phyloP scores from a whole-genome alignment of 2,797 vertebrate species.

The Tapera naevia region DNA sequence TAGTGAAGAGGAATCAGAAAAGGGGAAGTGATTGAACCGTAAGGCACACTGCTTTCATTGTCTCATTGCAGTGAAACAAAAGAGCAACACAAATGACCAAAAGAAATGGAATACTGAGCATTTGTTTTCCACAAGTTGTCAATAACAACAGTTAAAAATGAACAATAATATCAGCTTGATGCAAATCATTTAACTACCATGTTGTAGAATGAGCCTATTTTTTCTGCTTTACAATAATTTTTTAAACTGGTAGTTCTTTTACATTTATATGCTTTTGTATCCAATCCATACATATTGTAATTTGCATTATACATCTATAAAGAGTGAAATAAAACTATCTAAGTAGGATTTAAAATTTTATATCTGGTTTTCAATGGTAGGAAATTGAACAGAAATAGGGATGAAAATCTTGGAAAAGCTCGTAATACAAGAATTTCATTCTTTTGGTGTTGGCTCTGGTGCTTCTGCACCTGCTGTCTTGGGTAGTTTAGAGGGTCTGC shows the following conservation, averaged over 20 bases:
- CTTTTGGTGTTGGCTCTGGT: not conserved
- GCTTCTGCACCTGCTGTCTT: not conserved
- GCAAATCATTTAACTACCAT: not conserved
- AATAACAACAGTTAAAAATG: not conserved
- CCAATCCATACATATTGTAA: not conserved
- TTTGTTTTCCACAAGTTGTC: constrained; percentile 8
- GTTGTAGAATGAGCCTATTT: not conserved
- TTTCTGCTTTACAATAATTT: not conserved
- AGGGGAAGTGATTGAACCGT: not conserved
- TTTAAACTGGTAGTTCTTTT: not conserved
- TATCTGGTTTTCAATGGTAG: not conserved
- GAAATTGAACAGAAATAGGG: not conserved
- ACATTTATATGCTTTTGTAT: constrained; percentile 3
- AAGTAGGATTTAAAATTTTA: not conserved
- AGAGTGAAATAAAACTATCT: constrained; percentile 30
- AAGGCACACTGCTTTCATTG: not conserved
- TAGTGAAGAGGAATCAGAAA: not conserved
- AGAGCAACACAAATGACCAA: not conserved
- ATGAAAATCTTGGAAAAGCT: not conserved
- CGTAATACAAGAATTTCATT: not conserved
- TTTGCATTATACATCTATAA: not conserved
- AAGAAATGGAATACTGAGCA: not conserved
- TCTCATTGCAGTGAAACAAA: not conserved
- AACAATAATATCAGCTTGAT: not conserved
- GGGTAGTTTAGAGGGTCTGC: not conserved